Conservation (phyloP, 2,113 vertebrate species). For the Pheucticus melanocephalus region DNA sequence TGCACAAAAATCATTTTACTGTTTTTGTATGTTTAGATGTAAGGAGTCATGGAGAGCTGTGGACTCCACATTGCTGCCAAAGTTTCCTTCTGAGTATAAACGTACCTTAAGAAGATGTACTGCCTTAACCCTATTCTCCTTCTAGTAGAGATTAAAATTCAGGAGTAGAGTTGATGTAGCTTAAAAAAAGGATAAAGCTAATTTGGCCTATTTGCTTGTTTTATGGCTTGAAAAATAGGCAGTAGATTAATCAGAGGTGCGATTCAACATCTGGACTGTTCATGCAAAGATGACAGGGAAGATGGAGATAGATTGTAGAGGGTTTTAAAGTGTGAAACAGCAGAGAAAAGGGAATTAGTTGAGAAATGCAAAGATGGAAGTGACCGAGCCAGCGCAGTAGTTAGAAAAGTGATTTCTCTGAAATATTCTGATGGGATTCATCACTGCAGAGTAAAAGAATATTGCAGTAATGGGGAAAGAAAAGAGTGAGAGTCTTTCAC, state of each 20-base stretch:
- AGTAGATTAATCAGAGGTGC: background rate
- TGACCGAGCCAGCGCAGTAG: background rate
- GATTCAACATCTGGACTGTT: background rate
- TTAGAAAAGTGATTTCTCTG: background rate
- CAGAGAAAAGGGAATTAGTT: background rate
- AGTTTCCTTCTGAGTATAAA: background rate
- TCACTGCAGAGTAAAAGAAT: background rate
- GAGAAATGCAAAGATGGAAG: background rate
- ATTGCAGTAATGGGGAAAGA: background rate
- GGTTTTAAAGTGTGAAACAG: background rate
- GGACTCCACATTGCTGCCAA: background rate
- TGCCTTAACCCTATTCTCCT: background rate
- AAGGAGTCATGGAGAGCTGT: background rate
- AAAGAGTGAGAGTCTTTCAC: background rate
- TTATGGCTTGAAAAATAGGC: conserved; percentile 14
- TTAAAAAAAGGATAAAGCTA: background rate
- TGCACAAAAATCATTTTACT: background rate
- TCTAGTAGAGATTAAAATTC: background rate
- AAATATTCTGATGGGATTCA: background rate
- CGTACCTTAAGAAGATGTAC: background rate
- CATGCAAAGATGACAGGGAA: background rate
- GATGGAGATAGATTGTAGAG: background rate
- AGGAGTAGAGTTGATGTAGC: background rate
- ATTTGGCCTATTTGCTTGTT: conserved; percentile 2
- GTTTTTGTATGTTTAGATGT: background rate